phyloP scores from a whole-genome alignment of 2,888 invertebrate species.

The Eucriotettix oculatus region DNA sequence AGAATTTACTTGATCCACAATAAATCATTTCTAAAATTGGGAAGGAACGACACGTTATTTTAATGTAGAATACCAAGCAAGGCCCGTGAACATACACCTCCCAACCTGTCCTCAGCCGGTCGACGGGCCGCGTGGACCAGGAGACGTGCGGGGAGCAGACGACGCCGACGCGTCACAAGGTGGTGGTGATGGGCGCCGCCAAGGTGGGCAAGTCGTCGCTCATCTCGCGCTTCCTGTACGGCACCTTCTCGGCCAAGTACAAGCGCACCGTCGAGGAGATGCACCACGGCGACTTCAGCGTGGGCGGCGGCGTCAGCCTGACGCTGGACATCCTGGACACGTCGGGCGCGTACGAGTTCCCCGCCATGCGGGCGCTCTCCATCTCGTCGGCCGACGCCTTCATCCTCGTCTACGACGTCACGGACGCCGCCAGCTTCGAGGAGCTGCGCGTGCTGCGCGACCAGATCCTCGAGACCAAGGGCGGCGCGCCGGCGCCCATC shows the following conservation, averaged over 20 bases:
- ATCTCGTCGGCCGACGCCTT: conserved; percentile 94
- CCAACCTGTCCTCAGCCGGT: too few species aligned
- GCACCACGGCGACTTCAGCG: conserved; percentile 84
- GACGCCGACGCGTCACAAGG: conserved; percentile 50
- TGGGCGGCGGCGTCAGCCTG: conserved; percentile 33
- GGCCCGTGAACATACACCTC: too few species aligned
- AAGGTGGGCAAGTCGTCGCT: conserved; percentile 92
- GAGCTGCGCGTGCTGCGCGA: conserved; percentile 61
- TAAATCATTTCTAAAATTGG: too few species aligned
- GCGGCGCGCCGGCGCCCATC: conserved; percentile 67
- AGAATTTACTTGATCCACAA: too few species aligned
- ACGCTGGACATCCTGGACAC: conserved; percentile 90
- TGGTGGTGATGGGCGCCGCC: conserved; percentile 69
- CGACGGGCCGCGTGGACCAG: conserved; percentile 9
- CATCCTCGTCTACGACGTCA: conserved; percentile 84
- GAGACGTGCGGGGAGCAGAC: background rate
- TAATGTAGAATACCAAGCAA: too few species aligned
- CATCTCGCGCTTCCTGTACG: conserved; percentile 80
- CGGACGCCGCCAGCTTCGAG: conserved; percentile 63
- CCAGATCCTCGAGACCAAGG: conserved; percentile 69
- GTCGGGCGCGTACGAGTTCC: conserved; percentile 77
- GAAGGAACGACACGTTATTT: too few species aligned
- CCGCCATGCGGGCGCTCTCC: conserved; percentile 88
- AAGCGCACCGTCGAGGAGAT: conserved; percentile 94
- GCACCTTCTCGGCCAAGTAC: conserved; percentile 75